Percentiles rank a stretch among this genome's conserved stretches.
Evolutionary conservation across 1,140 invertebrate species (phyloP).

Genomic region (Ladona fulva): DNA sequence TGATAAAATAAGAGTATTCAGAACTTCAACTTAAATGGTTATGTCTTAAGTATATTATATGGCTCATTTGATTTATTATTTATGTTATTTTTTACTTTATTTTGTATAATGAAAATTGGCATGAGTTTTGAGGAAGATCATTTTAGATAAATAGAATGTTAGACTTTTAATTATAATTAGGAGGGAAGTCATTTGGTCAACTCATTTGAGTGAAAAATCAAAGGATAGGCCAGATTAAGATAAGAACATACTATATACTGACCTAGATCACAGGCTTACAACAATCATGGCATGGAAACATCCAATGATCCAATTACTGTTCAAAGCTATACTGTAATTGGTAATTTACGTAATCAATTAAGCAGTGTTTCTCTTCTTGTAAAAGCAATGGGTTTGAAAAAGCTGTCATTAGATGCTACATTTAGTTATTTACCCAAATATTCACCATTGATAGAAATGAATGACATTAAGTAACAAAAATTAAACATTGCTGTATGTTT

Average conservation of each 20-base stretch:
- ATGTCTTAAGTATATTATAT: too few relatives aligned
- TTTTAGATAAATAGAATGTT: background rate
- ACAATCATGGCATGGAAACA: background rate
- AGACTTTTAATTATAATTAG: background rate
- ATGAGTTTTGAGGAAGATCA: background rate
- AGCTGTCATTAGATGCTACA: background rate
- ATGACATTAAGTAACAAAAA: background rate
- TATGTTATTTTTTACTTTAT: background rate
- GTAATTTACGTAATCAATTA: background rate
- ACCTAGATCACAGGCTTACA: background rate
- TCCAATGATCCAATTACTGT: background rate
- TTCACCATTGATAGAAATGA: background rate
- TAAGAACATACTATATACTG: background rate
- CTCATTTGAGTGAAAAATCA: background rate
- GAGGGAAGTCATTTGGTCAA: background rate
- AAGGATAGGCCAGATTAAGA: background rate
- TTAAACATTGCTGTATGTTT: background rate
- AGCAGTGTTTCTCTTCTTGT: background rate
- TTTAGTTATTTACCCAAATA: background rate
- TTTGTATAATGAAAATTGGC: too few relatives aligned
- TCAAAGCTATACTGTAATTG: background rate
- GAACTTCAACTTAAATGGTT: too few relatives aligned
- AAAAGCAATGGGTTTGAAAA: background rate
- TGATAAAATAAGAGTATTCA: too few relatives aligned
- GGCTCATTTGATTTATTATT: too few relatives aligned